Percentiles rank a stretch among this genome's conserved stretches.
Conservation (phyloP, 2,888 invertebrate species). For the Ormyrus nitidulus region DNA sequence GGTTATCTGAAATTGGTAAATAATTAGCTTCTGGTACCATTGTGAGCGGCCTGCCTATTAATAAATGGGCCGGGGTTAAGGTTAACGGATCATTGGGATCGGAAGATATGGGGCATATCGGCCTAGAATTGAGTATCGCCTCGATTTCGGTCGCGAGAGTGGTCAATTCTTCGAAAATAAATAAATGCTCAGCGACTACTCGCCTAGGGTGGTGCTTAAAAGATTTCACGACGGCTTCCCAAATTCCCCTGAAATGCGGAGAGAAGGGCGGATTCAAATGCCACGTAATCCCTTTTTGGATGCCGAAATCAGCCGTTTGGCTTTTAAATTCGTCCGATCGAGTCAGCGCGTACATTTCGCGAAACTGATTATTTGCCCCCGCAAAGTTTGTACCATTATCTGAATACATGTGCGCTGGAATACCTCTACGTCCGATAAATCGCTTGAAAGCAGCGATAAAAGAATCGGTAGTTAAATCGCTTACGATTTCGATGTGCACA, state of each 20-base stretch:
- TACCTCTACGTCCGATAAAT: slow-evolving; percentile 65
- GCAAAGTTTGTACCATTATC: slow-evolving; percentile 68
- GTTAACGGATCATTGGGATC: slow-evolving; percentile 56
- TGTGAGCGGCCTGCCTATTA: not conserved
- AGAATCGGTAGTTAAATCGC: slow-evolving; percentile 62
- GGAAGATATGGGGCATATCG: slow-evolving; percentile 52
- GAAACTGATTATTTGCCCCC: slow-evolving; percentile 63
- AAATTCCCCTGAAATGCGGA: slow-evolving; percentile 54
- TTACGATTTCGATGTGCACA: slow-evolving; percentile 66
- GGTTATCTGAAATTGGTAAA: no score
- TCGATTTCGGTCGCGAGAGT: slow-evolving; percentile 53
- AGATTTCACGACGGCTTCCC: slow-evolving; percentile 55
- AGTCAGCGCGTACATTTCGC: slow-evolving; percentile 50
- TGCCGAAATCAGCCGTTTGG: slow-evolving; percentile 41
- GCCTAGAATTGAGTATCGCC: slow-evolving; percentile 56
- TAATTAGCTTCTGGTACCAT: no score
- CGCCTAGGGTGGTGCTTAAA: slow-evolving; percentile 60
- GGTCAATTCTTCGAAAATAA: slow-evolving; percentile 61
- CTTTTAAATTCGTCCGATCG: slow-evolving; percentile 25
- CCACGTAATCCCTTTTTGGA: slow-evolving; percentile 37
- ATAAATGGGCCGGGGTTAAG: not conserved
- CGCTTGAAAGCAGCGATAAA: slow-evolving; percentile 65
- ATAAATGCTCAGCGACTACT: slow-evolving; percentile 46
- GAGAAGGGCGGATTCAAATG: slow-evolving; percentile 50
- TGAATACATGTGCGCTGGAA: slow-evolving; percentile 60